phyloP scores from a whole-genome alignment of 2,113 vertebrate species.

The Nyctibius bracteatus region DNA sequence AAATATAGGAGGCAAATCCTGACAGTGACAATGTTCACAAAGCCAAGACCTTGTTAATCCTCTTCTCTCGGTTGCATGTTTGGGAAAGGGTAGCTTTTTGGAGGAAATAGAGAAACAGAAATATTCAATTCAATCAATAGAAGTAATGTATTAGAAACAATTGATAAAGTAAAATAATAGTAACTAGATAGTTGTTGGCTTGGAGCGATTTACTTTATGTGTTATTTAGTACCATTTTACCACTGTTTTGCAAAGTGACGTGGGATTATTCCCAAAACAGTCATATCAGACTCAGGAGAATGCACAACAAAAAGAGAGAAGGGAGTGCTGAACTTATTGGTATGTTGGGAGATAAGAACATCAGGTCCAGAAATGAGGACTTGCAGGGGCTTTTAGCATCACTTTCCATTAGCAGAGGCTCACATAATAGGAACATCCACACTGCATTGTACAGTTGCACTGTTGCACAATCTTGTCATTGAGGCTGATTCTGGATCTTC shows the following conservation, averaged over 20 bases:
- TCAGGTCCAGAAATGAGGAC: background rate
- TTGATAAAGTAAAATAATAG: background rate
- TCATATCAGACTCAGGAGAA: background rate
- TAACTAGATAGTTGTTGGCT: background rate
- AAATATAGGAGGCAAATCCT: background rate
- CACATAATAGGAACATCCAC: background rate
- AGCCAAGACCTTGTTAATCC: background rate
- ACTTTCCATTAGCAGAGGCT: background rate
- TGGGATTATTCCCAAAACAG: background rate
- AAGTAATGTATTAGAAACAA: background rate
- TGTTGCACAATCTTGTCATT: background rate
- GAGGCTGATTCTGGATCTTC: background rate
- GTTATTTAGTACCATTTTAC: background rate
- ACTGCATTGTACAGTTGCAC: background rate
- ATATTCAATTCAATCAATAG: background rate
- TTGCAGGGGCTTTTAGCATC: background rate
- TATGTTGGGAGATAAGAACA: background rate
- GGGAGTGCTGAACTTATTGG: background rate
- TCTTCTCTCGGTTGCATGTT: background rate
- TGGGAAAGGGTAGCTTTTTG: background rate
- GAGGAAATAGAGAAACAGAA: background rate
- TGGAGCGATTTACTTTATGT: background rate
- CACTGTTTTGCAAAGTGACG: background rate
- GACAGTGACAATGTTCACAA: background rate
- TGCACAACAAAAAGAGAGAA: background rate